Base-by-base conservation (phyloP, 2,113 vertebrate genomes). In the Amblyopsis rosae region DNA sequence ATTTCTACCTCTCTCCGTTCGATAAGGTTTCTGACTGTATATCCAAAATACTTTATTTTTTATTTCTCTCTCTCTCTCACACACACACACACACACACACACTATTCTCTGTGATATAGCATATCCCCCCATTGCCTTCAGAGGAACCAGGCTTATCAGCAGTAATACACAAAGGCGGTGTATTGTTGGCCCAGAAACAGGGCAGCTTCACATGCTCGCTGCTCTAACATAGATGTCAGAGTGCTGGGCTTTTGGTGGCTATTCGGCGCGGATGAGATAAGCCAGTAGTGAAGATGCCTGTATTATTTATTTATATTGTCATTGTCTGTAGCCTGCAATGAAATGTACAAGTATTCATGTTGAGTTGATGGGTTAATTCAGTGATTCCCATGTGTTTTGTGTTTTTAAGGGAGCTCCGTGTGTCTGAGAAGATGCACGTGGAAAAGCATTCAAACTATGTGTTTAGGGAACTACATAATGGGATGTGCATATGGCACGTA, bases 131-230 rank as follows among this genome's bases (percentile, higher is more conserved):
- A 83, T 73, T 79, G 70, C 83, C 82, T 67, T 76, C 74, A 79
- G 87, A 77, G 75, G 74, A 65, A 70, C 72, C 65, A 61, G 62
- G 81, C 81, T 87, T 87, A 90, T 91, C 87, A 81, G 79, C 67
- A 68, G 67, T 50, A 79, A 79, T 82, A 85, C 83, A 76, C 70
- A 73, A 51, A 54, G 50, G 46, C 48, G 60, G 58, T n/a, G 55
- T 57, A 50, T 51, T 41, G 35, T 41, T 8, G 35, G 65, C 70
- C 61, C 63, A 66, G 78, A 73, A 62, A 62, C 35, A 72, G 64
- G 60, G 68, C 48, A 73, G 48, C 19, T 9, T 35, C 11, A 26
- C 45, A 5, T 47, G 7, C 10, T 17, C 35, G 41, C 6, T 12
- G 6, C 6, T 19, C 15, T 12, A 26, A 62, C 73, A 64, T 68